Evolutionary conservation across 2,888 invertebrate species (phyloP).

Genomic region (Xylota segnis): DNA sequence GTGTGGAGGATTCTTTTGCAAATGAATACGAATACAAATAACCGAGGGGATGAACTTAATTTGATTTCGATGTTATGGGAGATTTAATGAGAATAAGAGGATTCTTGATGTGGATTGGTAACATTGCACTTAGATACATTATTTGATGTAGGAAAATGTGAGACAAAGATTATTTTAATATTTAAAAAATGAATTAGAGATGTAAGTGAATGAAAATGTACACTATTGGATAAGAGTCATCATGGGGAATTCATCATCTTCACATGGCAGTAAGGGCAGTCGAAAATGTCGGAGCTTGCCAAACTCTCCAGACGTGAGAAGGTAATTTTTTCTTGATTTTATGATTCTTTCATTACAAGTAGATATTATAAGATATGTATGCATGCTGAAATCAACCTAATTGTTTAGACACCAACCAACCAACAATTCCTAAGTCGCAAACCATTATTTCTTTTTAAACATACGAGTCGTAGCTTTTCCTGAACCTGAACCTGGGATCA

Average conservation of each 20-base stretch:
- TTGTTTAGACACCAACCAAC: too few species aligned
- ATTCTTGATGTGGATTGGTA: constrained; percentile 43
- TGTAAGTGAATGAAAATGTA: constrained; percentile 34
- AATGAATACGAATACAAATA: too few species aligned
- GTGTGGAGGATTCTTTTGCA: constrained; percentile 25
- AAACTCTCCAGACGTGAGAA: constrained; percentile 91
- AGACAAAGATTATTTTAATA: constrained; percentile 6
- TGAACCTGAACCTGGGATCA: too few species aligned
- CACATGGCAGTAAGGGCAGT: constrained; percentile 81
- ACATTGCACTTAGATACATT: constrained; percentile 40
- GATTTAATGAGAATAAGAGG: constrained; percentile 60
- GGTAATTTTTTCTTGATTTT: constrained; percentile 85
- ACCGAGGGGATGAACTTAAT: constrained; percentile 38
- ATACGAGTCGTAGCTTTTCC: too few species aligned
- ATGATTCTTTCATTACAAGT: not conserved
- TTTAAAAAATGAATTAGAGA: constrained; percentile 17
- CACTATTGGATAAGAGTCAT: constrained; percentile 42
- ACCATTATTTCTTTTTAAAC: too few species aligned
- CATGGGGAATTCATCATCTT: constrained; percentile 84
- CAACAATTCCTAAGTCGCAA: too few species aligned
- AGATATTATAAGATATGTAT: too few species aligned
- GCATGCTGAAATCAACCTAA: too few species aligned
- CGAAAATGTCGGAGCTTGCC: constrained; percentile 88
- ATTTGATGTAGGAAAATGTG: constrained; percentile 26
- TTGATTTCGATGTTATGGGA: constrained; percentile 62